Percentiles rank a stretch among this genome's conserved stretches.
phyloP scores from a whole-genome alignment of 2,888 invertebrate genomes.

The Meteorus colon region DNA sequence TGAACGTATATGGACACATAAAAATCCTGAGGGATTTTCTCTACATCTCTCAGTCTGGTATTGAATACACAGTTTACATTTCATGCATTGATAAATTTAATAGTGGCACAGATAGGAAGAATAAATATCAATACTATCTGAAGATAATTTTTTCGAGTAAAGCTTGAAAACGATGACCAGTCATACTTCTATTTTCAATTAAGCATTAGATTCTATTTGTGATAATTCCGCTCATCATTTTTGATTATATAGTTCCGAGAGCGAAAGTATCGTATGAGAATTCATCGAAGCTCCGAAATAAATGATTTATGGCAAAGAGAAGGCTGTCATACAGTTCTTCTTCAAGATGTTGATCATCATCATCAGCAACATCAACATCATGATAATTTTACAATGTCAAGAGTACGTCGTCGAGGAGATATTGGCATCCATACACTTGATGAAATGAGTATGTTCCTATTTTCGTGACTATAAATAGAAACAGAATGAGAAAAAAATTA shows the following conservation, averaged over 20 bases:
- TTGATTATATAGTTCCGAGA: slow-evolving; percentile 61
- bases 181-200: no score
- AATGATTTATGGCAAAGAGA: slow-evolving; percentile 64
- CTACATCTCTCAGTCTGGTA: no score
- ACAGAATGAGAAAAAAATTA: background rate
- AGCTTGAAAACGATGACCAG: no score
- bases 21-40: background rate
- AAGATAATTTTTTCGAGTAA: no score
- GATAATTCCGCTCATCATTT: background rate
- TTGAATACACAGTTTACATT: no score
- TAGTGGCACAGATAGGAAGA: no score
- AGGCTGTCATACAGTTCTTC: slow-evolving; percentile 61
- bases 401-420: slow-evolving; percentile 78
- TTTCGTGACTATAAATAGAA: no score
- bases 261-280: slow-evolving; percentile 62
- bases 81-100: no score
- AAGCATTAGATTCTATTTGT: no score
- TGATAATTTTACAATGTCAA: slow-evolving; percentile 53
- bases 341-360: slow-evolving; percentile 54
- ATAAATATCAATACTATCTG: no score
- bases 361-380: slow-evolving; percentile 57
- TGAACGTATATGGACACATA: slow-evolving; percentile 28
- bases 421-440: slow-evolving; percentile 79
- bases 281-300: slow-evolving; percentile 63
- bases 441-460: slow-evolving; percentile 74